Evolutionary conservation across 2,797 vertebrate species (phyloP).

Genomic region (Pygocentrus nattereri): DNA sequence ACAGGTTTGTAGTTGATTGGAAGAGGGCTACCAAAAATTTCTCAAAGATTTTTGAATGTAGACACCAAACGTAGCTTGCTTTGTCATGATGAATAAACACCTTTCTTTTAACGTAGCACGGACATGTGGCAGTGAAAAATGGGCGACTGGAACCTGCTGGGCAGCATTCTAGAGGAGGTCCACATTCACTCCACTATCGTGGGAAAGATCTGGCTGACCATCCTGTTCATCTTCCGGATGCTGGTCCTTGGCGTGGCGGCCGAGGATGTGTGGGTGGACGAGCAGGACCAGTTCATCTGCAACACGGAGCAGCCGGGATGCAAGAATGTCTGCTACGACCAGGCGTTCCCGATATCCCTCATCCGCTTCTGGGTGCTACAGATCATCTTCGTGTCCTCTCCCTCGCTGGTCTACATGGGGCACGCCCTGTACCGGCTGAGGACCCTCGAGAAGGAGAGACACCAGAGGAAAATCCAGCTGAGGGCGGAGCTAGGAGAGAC

Average conservation of each 20-base stretch:
- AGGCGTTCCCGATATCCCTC: slow-evolving; percentile 92
- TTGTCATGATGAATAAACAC: not conserved
- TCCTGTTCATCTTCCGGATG: slow-evolving; percentile 96
- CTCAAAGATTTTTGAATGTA: not conserved
- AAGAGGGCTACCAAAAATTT: too few species aligned
- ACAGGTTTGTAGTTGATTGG: not conserved
- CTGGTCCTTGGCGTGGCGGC: slow-evolving; percentile 91
- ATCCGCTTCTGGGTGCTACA: slow-evolving; percentile 96
- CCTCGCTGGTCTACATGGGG: slow-evolving; percentile 93
- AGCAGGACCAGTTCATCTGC: slow-evolving; percentile 92
- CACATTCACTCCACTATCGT: slow-evolving; percentile 94
- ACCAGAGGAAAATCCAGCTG: slow-evolving; percentile 81
- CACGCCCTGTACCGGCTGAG: slow-evolving; percentile 90
- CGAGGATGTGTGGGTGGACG: slow-evolving; percentile 94
- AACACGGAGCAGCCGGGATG: slow-evolving; percentile 95
- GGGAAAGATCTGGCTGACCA: slow-evolving; percentile 96
- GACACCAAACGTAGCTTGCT: not conserved
- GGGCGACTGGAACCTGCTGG: slow-evolving; percentile 96
- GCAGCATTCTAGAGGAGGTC: slow-evolving; percentile 94
- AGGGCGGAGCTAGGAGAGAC: slow-evolving; percentile 82
- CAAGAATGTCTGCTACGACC: slow-evolving; percentile 91
- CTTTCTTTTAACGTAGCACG: slow-evolving; percentile 66
- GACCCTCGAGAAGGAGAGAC: slow-evolving; percentile 88
- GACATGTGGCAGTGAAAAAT: slow-evolving; percentile 86
- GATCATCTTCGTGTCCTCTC: slow-evolving; percentile 94